Evolutionary conservation across 92 coral and sea anemone genomes (phyloP).

Genomic region (Desmophyllum pertusum): DNA sequence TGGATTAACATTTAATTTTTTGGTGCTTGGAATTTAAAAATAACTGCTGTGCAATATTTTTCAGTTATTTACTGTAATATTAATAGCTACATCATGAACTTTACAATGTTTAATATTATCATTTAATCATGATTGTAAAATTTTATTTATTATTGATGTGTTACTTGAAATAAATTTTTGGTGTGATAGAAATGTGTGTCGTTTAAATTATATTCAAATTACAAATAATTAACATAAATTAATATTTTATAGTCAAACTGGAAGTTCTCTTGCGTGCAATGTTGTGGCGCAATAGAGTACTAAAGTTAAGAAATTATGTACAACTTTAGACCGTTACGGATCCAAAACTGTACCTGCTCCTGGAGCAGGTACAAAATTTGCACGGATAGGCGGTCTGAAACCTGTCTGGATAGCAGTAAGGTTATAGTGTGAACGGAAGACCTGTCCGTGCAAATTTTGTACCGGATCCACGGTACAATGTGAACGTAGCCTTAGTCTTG

Average conservation of each 20-base stretch:
- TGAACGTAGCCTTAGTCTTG: too few species aligned
- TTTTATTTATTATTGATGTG: background rate
- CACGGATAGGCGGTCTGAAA: too few species aligned
- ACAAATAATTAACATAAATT: too few species aligned
- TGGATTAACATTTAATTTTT: background rate
- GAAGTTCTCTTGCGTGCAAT: background rate
- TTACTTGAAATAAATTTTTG: constrained; percentile 17
- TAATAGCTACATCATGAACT: background rate
- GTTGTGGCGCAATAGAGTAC: too few species aligned
- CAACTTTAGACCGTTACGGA: too few species aligned
- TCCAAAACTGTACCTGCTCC: too few species aligned
- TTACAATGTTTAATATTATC: background rate
- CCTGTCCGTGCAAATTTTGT: too few species aligned
- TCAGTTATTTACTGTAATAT: background rate
- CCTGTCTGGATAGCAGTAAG: too few species aligned
- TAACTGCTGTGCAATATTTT: constrained; percentile 8
- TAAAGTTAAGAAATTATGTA: too few species aligned
- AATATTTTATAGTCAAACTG: background rate
- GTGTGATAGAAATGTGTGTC: background rate
- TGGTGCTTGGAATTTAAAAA: background rate
- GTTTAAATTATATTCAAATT: background rate
- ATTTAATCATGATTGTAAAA: constrained; percentile 4
- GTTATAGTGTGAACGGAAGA: too few species aligned
- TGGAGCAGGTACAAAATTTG: too few species aligned
- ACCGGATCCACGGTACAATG: too few species aligned